Evolutionary conservation across 1,140 invertebrate species (phyloP), one percentile per base, ranked within the genome.

Genomic region (Ceratina japonica): DNA sequence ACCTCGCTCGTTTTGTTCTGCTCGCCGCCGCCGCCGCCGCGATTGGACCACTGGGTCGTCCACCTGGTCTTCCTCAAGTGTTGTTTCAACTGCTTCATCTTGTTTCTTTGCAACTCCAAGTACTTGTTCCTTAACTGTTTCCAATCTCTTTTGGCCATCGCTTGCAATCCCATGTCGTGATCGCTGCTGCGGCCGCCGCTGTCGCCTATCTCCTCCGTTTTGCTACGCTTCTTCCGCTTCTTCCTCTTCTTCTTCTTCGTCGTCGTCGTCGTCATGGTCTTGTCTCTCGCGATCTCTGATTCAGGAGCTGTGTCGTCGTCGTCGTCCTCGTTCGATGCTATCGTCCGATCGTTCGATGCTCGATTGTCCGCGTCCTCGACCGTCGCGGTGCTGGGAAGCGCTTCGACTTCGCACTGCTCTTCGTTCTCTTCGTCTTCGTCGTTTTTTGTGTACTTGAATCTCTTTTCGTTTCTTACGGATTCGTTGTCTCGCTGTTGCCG

Each of bases 111-210:
- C 63, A 97, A 91, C 87, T 96, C 95, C 27, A 98, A 93, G 88
- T 98, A 98, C 86, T 96, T 96, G 90, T 97, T 97, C 78, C 97
- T 94, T 63, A 98, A 91, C 63, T 94, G 93, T 90, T 97, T 97
- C 97, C 97, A 98, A 87, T 97, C 96, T 61, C 92, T 93, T 88
- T 97, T 95, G 1, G 94, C 92, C 85, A 95, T 92, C 3, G 95
- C 91, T 91, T 95, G 94, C 24, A 95, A 84, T 0, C 93, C 93
- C 89, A 93, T 84, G 82, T 84, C 84, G 87, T 85, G 92, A 24
- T 93, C 87, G 87, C 91, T 83, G 81, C 27, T 4, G 27, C 27
- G 1, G 27, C 27, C 27, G 27, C 27, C 4, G 27, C 4, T 4
- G 27, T 4, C 27, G 27, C 27, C 27, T 1, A 31, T 4, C 27